A percentile compares a stretch with the other conserved stretches of the same genome.
These are phyloP conservation scores for Lasioglossum calceatum DNA, from an alignment of 2,888 invertebrate species.

Conservation along the genomic window DNA sequence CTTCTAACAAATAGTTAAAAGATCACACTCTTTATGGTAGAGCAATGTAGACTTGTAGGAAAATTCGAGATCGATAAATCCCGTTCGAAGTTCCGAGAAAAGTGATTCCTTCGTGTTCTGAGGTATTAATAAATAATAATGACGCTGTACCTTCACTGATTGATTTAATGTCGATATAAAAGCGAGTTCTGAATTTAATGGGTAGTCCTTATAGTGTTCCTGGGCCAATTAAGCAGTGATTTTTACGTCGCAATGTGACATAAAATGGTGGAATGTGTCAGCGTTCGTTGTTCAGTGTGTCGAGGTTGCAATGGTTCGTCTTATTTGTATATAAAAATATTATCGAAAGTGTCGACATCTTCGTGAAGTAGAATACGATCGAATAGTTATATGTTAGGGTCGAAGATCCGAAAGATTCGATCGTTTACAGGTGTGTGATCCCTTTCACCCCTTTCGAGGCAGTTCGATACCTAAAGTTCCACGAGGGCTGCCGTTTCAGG, in stretches of 20 bases:
- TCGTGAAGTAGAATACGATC: slow-evolving; percentile 40
- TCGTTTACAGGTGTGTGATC: slow-evolving; percentile 68
- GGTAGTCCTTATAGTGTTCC: slow-evolving; percentile 29
- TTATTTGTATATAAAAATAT: neutral
- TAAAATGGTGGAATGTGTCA: neutral
- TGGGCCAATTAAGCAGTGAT: slow-evolving; percentile 50
- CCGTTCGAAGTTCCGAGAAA: neutral
- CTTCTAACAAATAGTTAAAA: neutral
- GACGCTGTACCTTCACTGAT: slow-evolving; percentile 54
- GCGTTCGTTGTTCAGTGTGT: neutral
- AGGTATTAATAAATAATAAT: slow-evolving; percentile 56
- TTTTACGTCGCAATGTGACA: slow-evolving; percentile 37
- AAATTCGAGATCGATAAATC: neutral
- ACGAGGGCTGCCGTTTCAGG: slow-evolving; percentile 67
- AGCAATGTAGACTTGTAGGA: neutral
- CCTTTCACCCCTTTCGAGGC: slow-evolving; percentile 44
- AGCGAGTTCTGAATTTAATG: slow-evolving; percentile 37
- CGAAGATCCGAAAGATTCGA: slow-evolving; percentile 55
- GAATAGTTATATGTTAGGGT: slow-evolving; percentile 29
- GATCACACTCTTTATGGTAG: neutral
- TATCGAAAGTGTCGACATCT: slow-evolving; percentile 12
- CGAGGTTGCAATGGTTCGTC: neutral
- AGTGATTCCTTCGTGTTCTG: neutral
- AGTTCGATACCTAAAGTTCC: slow-evolving; percentile 54
- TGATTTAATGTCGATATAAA: slow-evolving; percentile 56